Conservation (phyloP, 2,888 invertebrate genomes). For the Thalpophila matura region DNA sequence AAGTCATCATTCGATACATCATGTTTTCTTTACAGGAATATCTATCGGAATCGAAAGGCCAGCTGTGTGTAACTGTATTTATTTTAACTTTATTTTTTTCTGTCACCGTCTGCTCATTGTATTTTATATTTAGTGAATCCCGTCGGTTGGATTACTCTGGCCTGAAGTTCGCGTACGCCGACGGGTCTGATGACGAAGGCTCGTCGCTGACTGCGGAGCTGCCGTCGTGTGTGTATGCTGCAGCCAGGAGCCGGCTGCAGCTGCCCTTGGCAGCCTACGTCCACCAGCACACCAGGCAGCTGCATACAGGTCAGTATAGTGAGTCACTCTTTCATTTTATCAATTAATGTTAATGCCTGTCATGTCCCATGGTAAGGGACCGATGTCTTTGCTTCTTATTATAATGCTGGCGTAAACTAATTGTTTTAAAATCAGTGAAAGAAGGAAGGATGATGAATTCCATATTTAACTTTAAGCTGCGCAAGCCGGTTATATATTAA, state of each 20-base stretch:
- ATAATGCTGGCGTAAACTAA: too few species aligned
- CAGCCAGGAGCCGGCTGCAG: constrained; percentile 86
- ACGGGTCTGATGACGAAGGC: constrained; percentile 89
- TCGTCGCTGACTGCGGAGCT: constrained; percentile 92
- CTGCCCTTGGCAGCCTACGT: constrained; percentile 86
- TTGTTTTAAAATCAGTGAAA: too few species aligned
- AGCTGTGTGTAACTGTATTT: constrained; percentile 2
- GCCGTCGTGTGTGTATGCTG: constrained; percentile 95
- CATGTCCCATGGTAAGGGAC: too few species aligned
- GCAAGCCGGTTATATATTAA: too few species aligned
- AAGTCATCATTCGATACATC: not conserved
- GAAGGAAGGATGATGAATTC: too few species aligned
- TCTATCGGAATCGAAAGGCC: too few species aligned
- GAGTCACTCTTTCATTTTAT: not conserved
- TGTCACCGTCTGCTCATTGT: not conserved
- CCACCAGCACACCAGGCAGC: constrained; percentile 84
- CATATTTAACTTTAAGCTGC: too few species aligned
- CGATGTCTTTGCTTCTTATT: too few species aligned
- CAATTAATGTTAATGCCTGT: too few species aligned
- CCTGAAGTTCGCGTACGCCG: constrained; percentile 84
- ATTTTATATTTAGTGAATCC: constrained; percentile 72
- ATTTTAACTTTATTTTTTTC: not conserved
- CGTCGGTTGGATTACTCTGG: constrained; percentile 83
- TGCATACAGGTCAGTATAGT: constrained; percentile 79
- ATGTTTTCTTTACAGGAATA: not conserved